Evolutionary conservation across 2,888 invertebrate genomes (phyloP), one percentile per base, ranked within the genome.

Genomic region (Coenonympha arcania): DNA sequence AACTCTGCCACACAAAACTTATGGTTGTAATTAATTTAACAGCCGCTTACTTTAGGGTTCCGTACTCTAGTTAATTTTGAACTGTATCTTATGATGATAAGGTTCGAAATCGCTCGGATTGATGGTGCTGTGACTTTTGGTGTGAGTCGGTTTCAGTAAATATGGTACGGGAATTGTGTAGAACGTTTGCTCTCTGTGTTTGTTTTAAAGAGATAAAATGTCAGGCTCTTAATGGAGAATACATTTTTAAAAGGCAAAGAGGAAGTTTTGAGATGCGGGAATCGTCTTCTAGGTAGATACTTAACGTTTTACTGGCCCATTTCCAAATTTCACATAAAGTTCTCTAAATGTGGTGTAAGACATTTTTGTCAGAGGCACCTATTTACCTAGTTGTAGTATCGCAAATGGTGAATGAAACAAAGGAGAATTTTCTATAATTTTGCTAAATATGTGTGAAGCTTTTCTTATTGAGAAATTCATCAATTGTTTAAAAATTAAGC

Each of bases 11-110:
- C 47, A 33, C 48, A 40, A 40, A 45, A 49, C 48, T 44, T 55
- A 58, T 48, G 48, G 42, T 45, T 40, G 48, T 34, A 49, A 54
- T 58, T 57, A 53, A 55, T 52, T 52, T 48, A 31, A 30, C 31
- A 52, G 37, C 45, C 34, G 31, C 9, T 30, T 15, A 15, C 39
- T 22, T 18, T 40, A 3, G 19, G 16, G 18, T 30, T 18, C 18
- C 13, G 4, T 6, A 1, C 15, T 8, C 19, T 18, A 31, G 18
- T 41, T 13, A 36, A 55, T 41, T 53, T 37, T 52, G 11, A 34
- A 53, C 56, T 44, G 39, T 58, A 55, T 48, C 24, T 3, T 33
- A 1, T 3, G 3, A 6, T 5, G 1, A 16, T 53, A 56, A 48
- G 36, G 53, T 20, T 46, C 28, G 42, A 43, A 36, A 49, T 55